phyloP scores from a whole-genome alignment of 92 coral and sea anemone species.

The Muricea muricata region DNA sequence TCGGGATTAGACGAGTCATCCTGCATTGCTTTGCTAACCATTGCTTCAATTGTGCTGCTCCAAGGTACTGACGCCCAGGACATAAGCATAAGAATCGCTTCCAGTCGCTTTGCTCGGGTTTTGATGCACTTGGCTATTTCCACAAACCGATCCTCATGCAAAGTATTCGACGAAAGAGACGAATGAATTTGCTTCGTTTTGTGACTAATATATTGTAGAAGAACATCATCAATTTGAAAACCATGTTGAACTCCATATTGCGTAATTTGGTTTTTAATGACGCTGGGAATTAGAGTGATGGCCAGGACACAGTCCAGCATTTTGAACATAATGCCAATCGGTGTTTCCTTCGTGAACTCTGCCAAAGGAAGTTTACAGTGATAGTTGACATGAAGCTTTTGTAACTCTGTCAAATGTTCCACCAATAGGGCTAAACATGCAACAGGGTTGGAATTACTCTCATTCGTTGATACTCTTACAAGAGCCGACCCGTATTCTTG shows the following conservation, averaged over 20 bases:
- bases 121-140: slow-evolving; percentile 86
- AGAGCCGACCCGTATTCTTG: slow-evolving; percentile 53
- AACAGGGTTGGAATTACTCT: slow-evolving; percentile 65
- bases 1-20: slow-evolving; percentile 82
- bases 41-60: slow-evolving; percentile 78
- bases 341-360: too few species aligned
- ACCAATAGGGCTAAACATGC: slow-evolving; percentile 68
- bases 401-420: too few species aligned
- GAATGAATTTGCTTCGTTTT: neutral
- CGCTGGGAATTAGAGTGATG: too few species aligned
- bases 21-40: slow-evolving; percentile 82
- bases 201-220: slow-evolving; percentile 65
- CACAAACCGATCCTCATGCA: too few species aligned
- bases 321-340: too few species aligned
- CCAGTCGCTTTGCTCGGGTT: slow-evolving; percentile 80
- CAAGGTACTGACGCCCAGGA: too few species aligned
- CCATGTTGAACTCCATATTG: too few species aligned
- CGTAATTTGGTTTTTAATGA: too few species aligned
- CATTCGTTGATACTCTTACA: slow-evolving; percentile 7
- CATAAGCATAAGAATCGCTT: slow-evolving; percentile 86
- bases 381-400: too few species aligned
- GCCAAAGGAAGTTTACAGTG: too few species aligned
- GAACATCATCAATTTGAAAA: too few species aligned
- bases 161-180: slow-evolving; percentile 69
- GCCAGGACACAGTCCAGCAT: too few species aligned